A percentile compares a stretch with the other conserved stretches of the same genome.
phyloP scores from a whole-genome alignment of 2,113 vertebrate species.

The Amphiprion ocellaris region DNA sequence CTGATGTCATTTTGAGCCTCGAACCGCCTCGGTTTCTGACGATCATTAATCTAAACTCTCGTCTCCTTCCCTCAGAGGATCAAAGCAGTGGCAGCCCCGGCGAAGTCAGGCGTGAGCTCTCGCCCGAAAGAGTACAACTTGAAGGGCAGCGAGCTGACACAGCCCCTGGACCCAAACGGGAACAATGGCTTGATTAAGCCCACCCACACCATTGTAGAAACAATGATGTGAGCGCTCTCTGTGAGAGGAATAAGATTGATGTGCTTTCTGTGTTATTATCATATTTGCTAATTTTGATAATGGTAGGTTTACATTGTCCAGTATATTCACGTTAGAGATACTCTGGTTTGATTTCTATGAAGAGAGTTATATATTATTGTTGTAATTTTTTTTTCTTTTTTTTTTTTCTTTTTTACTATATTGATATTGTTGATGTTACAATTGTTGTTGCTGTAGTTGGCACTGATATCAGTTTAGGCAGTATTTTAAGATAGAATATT shows the following conservation, averaged over 20 bases:
- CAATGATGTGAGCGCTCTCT: slow-evolving; percentile 96
- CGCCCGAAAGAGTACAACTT: slow-evolving; percentile 83
- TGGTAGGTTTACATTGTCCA: slow-evolving; percentile 92
- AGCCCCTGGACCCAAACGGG: slow-evolving; percentile 85
- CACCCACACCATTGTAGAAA: slow-evolving; percentile 96
- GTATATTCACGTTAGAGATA: slow-evolving; percentile 92
- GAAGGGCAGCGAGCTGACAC: slow-evolving; percentile 83
- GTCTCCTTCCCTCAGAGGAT: slow-evolving; percentile 87
- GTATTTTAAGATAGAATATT: slow-evolving; percentile 73
- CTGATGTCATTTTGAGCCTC: slow-evolving; percentile 1
- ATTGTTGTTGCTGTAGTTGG: slow-evolving; percentile 77
- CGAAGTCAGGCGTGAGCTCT: slow-evolving; percentile 87
- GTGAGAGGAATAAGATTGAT: slow-evolving; percentile 86
- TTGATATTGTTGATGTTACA: slow-evolving; percentile 73
- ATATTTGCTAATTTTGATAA: slow-evolving; percentile 92
- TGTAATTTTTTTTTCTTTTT: slow-evolving; percentile 63
- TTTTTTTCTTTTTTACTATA: slow-evolving; percentile 75
- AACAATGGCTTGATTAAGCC: slow-evolving; percentile 91
- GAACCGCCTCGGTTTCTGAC: slow-evolving; percentile 10
- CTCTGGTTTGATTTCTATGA: slow-evolving; percentile 83
- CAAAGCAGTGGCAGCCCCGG: slow-evolving; percentile 93
- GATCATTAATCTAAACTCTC: slow-evolving; percentile 23
- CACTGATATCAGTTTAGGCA: slow-evolving; percentile 76
- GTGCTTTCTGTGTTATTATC: slow-evolving; percentile 87
- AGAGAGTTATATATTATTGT: slow-evolving; percentile 69